Evolutionary conservation across 2,113 vertebrate genomes (phyloP), one percentile per base, ranked within the genome.

Genomic region (Nothocercus nigrocapillus): DNA sequence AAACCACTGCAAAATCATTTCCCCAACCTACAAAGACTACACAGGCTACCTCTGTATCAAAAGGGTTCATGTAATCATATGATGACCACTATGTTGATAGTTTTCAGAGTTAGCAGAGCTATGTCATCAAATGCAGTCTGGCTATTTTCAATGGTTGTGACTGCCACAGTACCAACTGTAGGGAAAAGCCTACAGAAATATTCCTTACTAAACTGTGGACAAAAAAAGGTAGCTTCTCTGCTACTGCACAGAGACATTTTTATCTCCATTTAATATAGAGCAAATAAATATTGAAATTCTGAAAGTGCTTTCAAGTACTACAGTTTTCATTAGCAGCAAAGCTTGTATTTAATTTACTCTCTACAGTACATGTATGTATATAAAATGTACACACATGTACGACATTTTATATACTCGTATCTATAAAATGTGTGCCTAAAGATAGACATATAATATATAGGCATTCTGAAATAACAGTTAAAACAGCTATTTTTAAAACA

Each of bases 251-350:
- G 61, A 69, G 89, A 75, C 24, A 73, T 42, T 85, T 54, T 88
- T 36, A 89, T 61, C 51, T 74, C 53, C 47, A 68, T 86, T 87
- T 92, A 90, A 86, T 44, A 44, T 8, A 78, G 21, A 82, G 25
- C 85, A 40, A 84, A 95, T 54, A 92, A 78, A 93, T 28, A 86
- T 3, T 47, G 49, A 80, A n/a, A 94, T 67, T 85, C 62, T 85
- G n/a, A 85, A 96, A 92, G 68, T 94, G 80, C 53, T 78, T 30
- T 92, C 94, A 91, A 85, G 78, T 68, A 85, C 49, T 81, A 74
- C n/a, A 47, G 49, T 62, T 96, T 53, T 95, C 88, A 97, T 94
- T 77, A 96, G 76, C 88, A 97, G 88, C 61, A 96, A 97, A 97
- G 49, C 49, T 84, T 36, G 12, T 58, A 49, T 78, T 94, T 93